phyloP scores from a whole-genome alignment of 2,797 vertebrate species.

The Pyrocephalus nanus region DNA sequence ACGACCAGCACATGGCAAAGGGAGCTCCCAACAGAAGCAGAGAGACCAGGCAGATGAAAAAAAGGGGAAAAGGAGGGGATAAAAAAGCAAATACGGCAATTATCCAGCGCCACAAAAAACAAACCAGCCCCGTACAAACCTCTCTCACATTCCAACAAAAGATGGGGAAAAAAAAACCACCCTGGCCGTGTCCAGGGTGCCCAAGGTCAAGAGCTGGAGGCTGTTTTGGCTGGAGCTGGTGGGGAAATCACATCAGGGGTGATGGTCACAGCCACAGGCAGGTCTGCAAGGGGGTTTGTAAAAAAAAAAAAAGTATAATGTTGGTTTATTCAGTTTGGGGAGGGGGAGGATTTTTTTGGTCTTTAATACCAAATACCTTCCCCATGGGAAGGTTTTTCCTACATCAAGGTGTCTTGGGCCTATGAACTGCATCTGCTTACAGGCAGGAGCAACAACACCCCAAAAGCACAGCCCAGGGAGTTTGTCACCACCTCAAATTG shows the following conservation, averaged over 20 bases:
- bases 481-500: rapidly evolving
- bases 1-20: not conserved
- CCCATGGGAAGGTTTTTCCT: not conserved
- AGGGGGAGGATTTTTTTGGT: not conserved
- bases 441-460: not conserved
- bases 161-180: not conserved
- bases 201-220: conserved; percentile 20
- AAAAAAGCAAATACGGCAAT: not conserved
- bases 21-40: not conserved
- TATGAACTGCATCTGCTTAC: rapidly evolving
- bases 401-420: not conserved
- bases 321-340: rapidly evolving
- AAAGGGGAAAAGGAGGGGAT: too few species aligned
- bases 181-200: not conserved
- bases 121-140: not conserved
- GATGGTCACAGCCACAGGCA: not conserved
- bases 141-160: not conserved
- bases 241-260: not conserved
- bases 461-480: not conserved
- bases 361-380: not conserved
- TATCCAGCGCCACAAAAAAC: not conserved
- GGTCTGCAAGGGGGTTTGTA: not conserved
- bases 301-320: not conserved
- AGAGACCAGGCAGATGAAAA: not conserved
- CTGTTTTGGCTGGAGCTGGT: not conserved